Percentiles rank a stretch among this genome's conserved stretches.
These are phyloP conservation scores for Diloba caeruleocephala DNA, from an alignment of 2,888 invertebrate species.

Conservation along the genomic window DNA sequence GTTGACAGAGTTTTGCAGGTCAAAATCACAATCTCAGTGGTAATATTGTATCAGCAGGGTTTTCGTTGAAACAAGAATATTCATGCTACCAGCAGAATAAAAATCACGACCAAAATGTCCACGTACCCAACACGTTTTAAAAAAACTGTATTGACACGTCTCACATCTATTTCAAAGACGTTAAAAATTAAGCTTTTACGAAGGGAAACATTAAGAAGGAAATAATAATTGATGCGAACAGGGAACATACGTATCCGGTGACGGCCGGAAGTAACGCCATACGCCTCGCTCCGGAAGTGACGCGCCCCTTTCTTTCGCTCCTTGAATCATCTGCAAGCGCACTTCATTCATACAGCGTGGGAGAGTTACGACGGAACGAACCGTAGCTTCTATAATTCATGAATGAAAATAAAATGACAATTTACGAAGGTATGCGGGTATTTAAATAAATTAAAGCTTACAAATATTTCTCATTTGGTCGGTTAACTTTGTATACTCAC, in stretches of 20 bases:
- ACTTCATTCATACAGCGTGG: conserved; percentile 81
- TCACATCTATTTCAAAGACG: conserved; percentile 45
- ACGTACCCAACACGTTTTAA: too few species aligned
- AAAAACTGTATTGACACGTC: conserved; percentile 28
- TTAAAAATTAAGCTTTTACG: conserved; percentile 61
- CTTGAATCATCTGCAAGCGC: conserved; percentile 65
- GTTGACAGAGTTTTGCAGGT: conserved; percentile 11
- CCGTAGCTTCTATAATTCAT: conserved; percentile 77
- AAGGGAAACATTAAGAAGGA: conserved; percentile 83
- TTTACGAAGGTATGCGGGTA: conserved; percentile 61
- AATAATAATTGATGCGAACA: conserved; percentile 84
- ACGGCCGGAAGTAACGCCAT: conserved; percentile 82
- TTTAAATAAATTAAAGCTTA: conserved; percentile 70
- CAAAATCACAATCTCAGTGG: neutral
- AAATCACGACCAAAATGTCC: too few species aligned
- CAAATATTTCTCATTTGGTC: conserved; percentile 65
- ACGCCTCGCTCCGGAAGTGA: conserved; percentile 82
- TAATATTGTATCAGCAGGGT: too few species aligned
- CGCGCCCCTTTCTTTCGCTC: conserved; percentile 83
- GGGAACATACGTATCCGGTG: conserved; percentile 83
- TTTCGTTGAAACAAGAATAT: neutral
- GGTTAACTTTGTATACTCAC: conserved; percentile 63
- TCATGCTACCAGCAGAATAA: too few species aligned
- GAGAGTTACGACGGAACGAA: conserved; percentile 76
- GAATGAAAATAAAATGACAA: conserved; percentile 80